Percentiles rank a stretch among this genome's conserved stretches.
phyloP scores from a whole-genome alignment of 2,888 invertebrate species.

The Tribolium freemani region DNA sequence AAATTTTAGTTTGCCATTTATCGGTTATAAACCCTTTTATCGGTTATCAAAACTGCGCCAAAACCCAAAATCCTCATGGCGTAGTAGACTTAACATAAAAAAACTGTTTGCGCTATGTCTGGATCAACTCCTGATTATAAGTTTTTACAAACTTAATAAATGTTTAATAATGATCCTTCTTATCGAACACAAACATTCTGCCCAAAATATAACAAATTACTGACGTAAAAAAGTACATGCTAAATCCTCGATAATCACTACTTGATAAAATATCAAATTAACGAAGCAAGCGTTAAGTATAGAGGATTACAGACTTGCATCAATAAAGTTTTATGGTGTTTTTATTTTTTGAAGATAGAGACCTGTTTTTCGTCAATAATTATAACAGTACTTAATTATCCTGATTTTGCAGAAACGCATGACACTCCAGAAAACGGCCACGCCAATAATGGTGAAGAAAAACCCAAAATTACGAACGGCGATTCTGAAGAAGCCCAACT shows the following conservation, averaged over 20 bases:
- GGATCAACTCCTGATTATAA: conserved; percentile 3
- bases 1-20: background rate
- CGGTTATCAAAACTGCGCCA: background rate
- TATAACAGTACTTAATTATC: conserved; percentile 12
- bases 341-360: background rate
- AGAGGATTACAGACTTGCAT: background rate
- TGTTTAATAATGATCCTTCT: background rate
- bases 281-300: background rate
- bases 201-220: conserved; percentile 10
- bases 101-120: conserved; percentile 21
- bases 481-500: background rate
- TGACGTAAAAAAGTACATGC: conserved; percentile 24
- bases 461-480: background rate
- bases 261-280: background rate
- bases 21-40: no score
- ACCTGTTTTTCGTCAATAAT: background rate
- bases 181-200: conserved; percentile 25
- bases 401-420: background rate
- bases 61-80: background rate
- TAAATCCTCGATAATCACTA: conserved; percentile 12
- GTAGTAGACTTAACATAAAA: background rate
- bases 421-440: background rate
- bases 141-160: conserved; percentile 8
- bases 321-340: background rate
- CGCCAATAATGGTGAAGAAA: background rate